Evolutionary conservation across 2,113 vertebrate species (phyloP).

Genomic region (Semnornis frantzii): DNA sequence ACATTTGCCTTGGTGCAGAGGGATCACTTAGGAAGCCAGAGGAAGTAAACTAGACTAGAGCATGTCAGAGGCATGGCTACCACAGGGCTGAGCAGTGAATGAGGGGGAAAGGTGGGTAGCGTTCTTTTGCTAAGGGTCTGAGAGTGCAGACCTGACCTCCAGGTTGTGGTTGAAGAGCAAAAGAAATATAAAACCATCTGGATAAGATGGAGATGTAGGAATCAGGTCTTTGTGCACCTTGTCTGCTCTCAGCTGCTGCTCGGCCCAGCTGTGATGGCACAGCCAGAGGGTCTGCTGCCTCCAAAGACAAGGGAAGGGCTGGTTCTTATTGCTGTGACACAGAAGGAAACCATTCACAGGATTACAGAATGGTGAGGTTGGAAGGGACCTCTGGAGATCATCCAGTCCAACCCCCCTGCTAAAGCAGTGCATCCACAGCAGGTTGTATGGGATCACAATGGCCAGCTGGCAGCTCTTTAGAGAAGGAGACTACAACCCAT

Average conservation of each 20-base stretch:
- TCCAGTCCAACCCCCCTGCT: neutral
- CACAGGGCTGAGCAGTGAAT: neutral
- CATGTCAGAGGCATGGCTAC: accelerated
- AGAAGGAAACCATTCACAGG: neutral
- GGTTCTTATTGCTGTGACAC: neutral
- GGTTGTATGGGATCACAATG: neutral
- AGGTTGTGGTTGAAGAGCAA: neutral
- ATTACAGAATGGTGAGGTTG: neutral
- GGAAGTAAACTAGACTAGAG: neutral
- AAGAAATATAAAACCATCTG: neutral
- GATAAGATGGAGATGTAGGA: neutral
- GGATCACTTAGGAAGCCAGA: neutral
- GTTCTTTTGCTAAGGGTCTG: neutral
- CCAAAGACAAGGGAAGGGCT: neutral
- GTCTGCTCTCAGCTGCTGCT: neutral
- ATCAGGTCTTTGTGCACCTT: neutral
- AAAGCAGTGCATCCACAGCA: neutral
- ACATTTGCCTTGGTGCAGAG: neutral
- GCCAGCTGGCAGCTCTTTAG: neutral
- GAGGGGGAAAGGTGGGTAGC: neutral
- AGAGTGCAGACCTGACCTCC: neutral
- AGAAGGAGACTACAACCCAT: neutral
- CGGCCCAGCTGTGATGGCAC: neutral
- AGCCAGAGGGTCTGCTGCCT: neutral
- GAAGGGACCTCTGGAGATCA: neutral